Conservation (phyloP, 2,888 invertebrate genomes). For the Salpingus planirostris region DNA sequence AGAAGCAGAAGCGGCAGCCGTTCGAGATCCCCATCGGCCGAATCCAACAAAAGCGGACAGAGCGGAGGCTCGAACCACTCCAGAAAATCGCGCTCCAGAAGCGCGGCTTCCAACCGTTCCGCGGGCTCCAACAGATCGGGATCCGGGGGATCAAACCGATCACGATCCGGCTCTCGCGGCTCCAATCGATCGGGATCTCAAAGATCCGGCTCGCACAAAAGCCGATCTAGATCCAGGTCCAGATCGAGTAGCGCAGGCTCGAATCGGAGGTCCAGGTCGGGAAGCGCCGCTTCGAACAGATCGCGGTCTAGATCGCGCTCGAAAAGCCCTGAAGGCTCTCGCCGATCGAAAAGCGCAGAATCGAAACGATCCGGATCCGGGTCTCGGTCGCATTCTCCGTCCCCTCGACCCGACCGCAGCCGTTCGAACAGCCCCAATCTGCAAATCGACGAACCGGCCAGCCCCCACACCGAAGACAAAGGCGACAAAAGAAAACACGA, state of each 20-base stretch:
- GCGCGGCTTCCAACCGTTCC: conserved; percentile 22
- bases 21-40: conserved; percentile 20
- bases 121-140: conserved; percentile 1
- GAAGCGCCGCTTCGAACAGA: conserved; percentile 26
- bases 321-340: conserved; percentile 20
- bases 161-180: conserved; percentile 12
- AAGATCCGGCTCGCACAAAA: not conserved
- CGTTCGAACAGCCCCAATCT: conserved; percentile 43
- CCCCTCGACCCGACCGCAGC: conserved; percentile 17
- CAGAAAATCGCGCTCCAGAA: conserved; percentile 15
- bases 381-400: conserved; percentile 18
- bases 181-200: not conserved
- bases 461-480: conserved; percentile 33
- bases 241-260: conserved; percentile 13
- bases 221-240: conserved; percentile 24
- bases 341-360: conserved; percentile 18
- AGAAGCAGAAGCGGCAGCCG: conserved; percentile 25
- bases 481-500: conserved; percentile 38
- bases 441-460: conserved; percentile 43
- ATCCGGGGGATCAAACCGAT: conserved; percentile 23
- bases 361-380: conserved; percentile 18
- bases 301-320: conserved; percentile 4
- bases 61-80: conserved; percentile 7
- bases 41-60: conserved; percentile 16
- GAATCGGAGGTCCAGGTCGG: conserved; percentile 21